Percentiles rank a stretch among this genome's conserved stretches.
Evolutionary conservation across 2,113 vertebrate species (phyloP).

Genomic region (Elachura formosa): DNA sequence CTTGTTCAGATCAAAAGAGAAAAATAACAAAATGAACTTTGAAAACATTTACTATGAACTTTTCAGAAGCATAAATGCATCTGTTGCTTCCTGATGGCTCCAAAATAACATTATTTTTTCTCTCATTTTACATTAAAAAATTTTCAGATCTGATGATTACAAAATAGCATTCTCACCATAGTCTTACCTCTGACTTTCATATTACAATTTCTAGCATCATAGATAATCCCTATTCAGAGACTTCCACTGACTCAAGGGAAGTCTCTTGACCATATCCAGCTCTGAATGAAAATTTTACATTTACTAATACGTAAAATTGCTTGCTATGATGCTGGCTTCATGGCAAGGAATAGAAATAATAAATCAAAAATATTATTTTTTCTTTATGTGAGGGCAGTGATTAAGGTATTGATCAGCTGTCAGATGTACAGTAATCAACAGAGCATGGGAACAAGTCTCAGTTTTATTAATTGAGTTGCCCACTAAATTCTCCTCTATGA

Average conservation of each 20-base stretch:
- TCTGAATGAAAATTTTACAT: background rate
- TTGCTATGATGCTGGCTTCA: no score
- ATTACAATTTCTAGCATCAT: background rate
- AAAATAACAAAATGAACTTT: background rate
- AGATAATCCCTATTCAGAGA: background rate
- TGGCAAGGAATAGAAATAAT: background rate
- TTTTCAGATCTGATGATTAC: background rate
- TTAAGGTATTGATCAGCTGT: background rate
- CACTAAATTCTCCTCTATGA: background rate
- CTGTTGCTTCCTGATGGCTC: background rate
- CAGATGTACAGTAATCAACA: background rate
- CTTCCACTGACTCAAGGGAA: rapidly evolving
- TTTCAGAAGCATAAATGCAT: background rate
- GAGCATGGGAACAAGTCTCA: background rate
- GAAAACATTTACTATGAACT: background rate
- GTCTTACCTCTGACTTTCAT: background rate
- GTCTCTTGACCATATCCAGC: background rate
- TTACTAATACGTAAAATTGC: background rate
- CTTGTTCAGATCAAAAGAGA: background rate
- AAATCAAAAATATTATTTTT: background rate
- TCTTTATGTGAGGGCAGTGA: background rate
- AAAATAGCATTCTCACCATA: background rate
- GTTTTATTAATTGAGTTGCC: background rate
- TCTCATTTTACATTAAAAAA: background rate
- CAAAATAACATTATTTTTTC: background rate